phyloP scores from a whole-genome alignment of 2,113 vertebrate species.

The Pedetes capensis region DNA sequence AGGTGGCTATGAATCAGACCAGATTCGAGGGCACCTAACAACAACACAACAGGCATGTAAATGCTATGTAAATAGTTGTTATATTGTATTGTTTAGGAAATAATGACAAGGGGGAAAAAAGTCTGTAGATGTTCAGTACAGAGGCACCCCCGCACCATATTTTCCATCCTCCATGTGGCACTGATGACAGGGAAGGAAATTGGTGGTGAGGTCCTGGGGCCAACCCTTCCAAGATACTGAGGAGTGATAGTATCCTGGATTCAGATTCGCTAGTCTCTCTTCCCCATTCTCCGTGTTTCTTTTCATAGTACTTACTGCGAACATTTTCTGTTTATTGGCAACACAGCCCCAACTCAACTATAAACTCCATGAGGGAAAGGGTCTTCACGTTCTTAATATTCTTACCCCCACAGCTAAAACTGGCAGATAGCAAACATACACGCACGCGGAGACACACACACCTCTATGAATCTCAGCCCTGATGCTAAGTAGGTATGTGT shows the following conservation, averaged over 20 bases:
- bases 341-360: neutral
- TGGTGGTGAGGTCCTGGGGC: neutral
- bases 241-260: neutral
- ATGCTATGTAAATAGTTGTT: neutral
- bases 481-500: neutral
- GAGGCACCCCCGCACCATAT: neutral
- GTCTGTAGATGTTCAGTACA: neutral
- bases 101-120: neutral
- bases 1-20: no score
- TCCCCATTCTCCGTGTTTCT: neutral
- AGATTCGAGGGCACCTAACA: no score
- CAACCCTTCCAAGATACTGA: neutral
- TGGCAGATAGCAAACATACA: neutral
- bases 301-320: neutral
- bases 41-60: no score
- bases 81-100: neutral
- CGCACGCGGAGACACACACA: neutral
- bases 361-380: neutral
- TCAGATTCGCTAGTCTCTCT: neutral
- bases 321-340: neutral
- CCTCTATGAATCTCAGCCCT: neutral
- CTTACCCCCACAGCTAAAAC: neutral
- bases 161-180: neutral
- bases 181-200: neutral
- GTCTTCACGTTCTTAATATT: neutral